Conservation (phyloP, 2,113 vertebrate species). For the Tilapia sparmanii region DNA sequence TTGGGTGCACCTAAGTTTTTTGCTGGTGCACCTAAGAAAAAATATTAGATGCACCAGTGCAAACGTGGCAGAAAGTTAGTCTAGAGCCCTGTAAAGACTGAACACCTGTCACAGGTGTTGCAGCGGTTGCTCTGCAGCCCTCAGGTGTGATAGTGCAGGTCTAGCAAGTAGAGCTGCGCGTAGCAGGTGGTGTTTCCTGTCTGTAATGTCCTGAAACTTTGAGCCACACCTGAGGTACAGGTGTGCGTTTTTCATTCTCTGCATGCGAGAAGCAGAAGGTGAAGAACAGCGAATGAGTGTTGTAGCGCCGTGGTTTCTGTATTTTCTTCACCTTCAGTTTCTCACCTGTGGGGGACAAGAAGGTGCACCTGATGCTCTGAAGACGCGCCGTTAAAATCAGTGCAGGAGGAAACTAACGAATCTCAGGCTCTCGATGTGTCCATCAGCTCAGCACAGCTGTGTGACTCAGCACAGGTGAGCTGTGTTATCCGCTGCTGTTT, state of each 20-base stretch:
- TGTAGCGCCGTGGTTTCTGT: not conserved
- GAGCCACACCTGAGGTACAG: not conserved
- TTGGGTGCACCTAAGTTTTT: too few species aligned
- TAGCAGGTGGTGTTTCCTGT: not conserved
- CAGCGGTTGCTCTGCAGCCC: not conserved
- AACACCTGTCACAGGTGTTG: not conserved
- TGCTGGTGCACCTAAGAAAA: too few species aligned
- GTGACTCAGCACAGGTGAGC: not conserved
- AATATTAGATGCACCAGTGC: too few species aligned
- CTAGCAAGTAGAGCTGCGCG: not conserved
- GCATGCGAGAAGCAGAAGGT: not conserved
- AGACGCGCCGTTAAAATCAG: not conserved
- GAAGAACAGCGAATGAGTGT: not conserved
- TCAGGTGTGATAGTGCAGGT: not conserved
- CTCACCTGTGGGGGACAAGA: not conserved
- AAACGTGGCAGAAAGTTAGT: too few species aligned
- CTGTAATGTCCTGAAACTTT: not conserved
- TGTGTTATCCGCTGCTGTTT: not conserved
- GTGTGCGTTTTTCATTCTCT: not conserved
- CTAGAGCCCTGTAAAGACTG: not conserved
- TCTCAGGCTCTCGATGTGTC: not conserved
- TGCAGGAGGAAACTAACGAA: not conserved
- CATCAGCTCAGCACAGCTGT: not conserved
- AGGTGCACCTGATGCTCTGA: not conserved
- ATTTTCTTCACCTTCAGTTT: not conserved